A percentile compares a stretch with the other conserved stretches of the same genome.
Evolutionary conservation across 2,888 invertebrate genomes (phyloP).

Genomic region (Agrochola lychnidis): DNA sequence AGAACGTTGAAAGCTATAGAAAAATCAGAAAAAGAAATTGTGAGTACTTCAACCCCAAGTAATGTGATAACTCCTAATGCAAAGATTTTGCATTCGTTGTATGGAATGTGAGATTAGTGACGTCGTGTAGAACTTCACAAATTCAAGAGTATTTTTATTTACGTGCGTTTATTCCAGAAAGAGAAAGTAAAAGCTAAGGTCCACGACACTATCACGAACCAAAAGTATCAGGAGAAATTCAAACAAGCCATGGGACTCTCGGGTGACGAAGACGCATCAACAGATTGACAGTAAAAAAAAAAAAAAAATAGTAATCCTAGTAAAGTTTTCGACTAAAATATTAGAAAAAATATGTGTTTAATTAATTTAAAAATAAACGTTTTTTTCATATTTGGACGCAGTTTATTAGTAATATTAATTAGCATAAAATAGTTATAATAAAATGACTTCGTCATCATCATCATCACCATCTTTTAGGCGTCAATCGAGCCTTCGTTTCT

Average conservation of each 20-base stretch:
- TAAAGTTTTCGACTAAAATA: slow-evolving; percentile 68
- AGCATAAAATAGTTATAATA: slow-evolving; percentile 32
- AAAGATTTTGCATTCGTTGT: slow-evolving; percentile 49
- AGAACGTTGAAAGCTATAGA: slow-evolving; percentile 83
- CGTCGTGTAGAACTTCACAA: slow-evolving; percentile 27
- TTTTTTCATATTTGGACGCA: slow-evolving; percentile 40
- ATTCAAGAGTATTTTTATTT: slow-evolving; percentile 57
- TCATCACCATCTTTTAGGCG: neutral
- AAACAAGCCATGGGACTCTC: slow-evolving; percentile 87
- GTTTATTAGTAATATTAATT: slow-evolving; percentile 60
- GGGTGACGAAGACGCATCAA: slow-evolving; percentile 85
- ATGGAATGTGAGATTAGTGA: slow-evolving; percentile 51
- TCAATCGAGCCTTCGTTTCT: slow-evolving; percentile 94
- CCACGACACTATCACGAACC: slow-evolving; percentile 74
- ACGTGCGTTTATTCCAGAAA: slow-evolving; percentile 77
- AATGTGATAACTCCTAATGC: slow-evolving; percentile 17
- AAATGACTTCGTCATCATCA: slow-evolving; percentile 13
- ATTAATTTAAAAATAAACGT: slow-evolving; percentile 68
- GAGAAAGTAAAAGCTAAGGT: slow-evolving; percentile 83
- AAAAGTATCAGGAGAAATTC: slow-evolving; percentile 85
- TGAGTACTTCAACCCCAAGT: slow-evolving; percentile 72
- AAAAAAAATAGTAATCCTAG: slow-evolving; percentile 71
- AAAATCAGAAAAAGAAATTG: slow-evolving; percentile 87
- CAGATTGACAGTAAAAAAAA: slow-evolving; percentile 74
- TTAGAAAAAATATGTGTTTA: slow-evolving; percentile 51